phyloP scores from a whole-genome alignment of 2,113 vertebrate species.

The Lophotis ruficrista region DNA sequence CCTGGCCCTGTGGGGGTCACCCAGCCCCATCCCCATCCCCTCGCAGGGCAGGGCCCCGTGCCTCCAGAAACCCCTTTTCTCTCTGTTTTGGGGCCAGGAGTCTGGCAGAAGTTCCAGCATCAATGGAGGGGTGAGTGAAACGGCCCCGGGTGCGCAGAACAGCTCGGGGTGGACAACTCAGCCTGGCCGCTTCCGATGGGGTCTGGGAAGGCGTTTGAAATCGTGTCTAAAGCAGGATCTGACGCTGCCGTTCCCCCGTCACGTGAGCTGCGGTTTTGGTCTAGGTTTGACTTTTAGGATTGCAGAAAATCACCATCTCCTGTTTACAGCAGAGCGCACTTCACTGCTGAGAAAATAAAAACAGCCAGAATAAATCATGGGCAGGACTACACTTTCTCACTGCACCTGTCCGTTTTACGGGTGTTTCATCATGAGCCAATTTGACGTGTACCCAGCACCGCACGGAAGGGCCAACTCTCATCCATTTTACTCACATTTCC shows the following conservation, averaged over 20 bases:
- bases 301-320: neutral
- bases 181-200: neutral
- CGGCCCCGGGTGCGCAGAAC: neutral
- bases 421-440: neutral
- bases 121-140: neutral
- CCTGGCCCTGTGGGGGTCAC: neutral
- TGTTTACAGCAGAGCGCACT: neutral
- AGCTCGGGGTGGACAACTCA: neutral
- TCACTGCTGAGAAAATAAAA: neutral
- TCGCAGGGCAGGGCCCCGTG: no score
- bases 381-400: neutral
- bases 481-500: neutral
- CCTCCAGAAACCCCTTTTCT: neutral
- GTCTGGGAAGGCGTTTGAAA: neutral
- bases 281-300: neutral
- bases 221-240: neutral
- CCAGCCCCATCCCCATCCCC: neutral
- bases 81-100: neutral
- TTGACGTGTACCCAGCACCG: rapidly evolving
- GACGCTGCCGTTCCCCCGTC: neutral
- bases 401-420: neutral
- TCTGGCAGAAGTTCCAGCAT: neutral
- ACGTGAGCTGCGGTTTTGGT: constrained; percentile 32
- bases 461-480: neutral
- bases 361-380: neutral